Base-by-base conservation (phyloP, 1,140 invertebrate species). In the Polyergus mexicanus region DNA sequence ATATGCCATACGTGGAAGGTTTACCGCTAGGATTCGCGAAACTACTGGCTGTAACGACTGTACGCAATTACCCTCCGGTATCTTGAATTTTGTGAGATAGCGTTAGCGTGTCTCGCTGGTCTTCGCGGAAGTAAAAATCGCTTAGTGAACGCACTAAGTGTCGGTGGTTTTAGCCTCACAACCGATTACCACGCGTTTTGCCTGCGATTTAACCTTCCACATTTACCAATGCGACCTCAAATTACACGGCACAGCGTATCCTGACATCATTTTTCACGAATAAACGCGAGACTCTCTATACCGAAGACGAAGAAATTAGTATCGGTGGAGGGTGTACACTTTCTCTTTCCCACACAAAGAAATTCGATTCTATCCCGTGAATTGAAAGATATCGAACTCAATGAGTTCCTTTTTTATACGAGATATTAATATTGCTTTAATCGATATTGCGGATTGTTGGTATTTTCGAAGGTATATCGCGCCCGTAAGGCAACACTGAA, bases 331-430 rank as follows among this genome's bases (percentile, higher is more conserved):
- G 71, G 35, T 58, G 54, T 81, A 41, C 54, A 83, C 78, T 83
- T 83, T 83, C 78, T 83, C 78, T 83, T 83, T 74, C 68, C 78
- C 78, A 83, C 78, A 83, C 78, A 83, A 80, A 80, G 78, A 83
- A 83, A 83, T 54, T 32, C 22, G 68, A 72, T 83, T 54, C 54
- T 74, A 71, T 41, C 54, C 47, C 68, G 13, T 35, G 68, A 83
- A 72, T 83, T 28, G 68, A 60, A 47, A 41, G 68, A 74, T 68
- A 83, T 74, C 60, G 78, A 38, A 56, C n/a, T n/a, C 25, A 28
- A 83, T 13, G 68, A 83, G 38, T 44, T 28, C 1, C 25, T 47
- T 83, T 72, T 81, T 71, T 83, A 32, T 69, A 72, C 51, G 44
- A 38, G 38, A 74, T 58, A 74, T 83, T 83, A 83, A 74, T 41